Evolutionary conservation across 2,113 vertebrate genomes (phyloP).

Genomic region (Elgaria multicarinata): DNA sequence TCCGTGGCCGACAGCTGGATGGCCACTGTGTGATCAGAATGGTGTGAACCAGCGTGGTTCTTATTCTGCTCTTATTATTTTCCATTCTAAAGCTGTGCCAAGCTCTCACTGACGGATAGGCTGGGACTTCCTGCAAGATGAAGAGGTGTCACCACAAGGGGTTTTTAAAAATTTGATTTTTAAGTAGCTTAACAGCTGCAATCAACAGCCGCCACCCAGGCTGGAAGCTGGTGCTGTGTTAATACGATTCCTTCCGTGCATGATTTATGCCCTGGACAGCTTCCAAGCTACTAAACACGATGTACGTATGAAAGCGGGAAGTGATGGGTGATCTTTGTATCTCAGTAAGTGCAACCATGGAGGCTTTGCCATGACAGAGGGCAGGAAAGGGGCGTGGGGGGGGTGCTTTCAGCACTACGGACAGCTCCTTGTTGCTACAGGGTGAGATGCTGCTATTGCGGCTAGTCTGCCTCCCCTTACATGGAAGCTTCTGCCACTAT

Average conservation of each 20-base stretch:
- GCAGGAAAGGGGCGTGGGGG: too few relatives aligned
- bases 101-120: too few relatives aligned
- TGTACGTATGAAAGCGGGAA: neutral
- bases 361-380: neutral
- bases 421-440: neutral
- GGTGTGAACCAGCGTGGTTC: too few relatives aligned
- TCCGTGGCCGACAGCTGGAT: too few relatives aligned
- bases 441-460: too few relatives aligned
- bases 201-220: neutral
- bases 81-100: neutral
- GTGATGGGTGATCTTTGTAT: neutral
- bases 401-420: slow-evolving; percentile 17
- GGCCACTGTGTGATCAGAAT: too few relatives aligned
- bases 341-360: too few relatives aligned
- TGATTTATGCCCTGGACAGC: too few relatives aligned
- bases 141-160: too few relatives aligned
- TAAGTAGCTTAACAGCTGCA: neutral
- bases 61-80: too few relatives aligned
- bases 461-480: neutral
- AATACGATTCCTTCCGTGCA: neutral
- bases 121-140: too few relatives aligned
- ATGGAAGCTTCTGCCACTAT: neutral
- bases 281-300: neutral
- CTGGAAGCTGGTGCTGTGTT: neutral
- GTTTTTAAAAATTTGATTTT: neutral